A percentile compares a stretch with the other conserved stretches of the same genome.
phyloP scores from a whole-genome alignment of 2,113 vertebrate species.

The Antennarius striatus region DNA sequence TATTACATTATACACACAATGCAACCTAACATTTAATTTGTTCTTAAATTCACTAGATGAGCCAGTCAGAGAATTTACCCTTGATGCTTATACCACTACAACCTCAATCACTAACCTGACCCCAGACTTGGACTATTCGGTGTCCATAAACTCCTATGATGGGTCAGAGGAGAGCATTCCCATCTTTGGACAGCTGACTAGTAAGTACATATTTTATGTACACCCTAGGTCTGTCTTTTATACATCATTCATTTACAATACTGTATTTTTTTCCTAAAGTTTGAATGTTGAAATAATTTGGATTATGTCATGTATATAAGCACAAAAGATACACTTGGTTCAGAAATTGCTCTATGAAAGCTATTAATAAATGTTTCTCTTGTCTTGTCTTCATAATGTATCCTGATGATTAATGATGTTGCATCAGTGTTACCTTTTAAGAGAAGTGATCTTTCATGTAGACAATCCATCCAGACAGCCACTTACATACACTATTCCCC shows the following conservation, averaged over 20 bases:
- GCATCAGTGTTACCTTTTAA: too few relatives aligned
- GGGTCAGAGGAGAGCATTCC: constrained; percentile 91
- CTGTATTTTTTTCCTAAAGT: too few relatives aligned
- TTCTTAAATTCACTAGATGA: constrained; percentile 82
- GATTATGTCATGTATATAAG: too few relatives aligned
- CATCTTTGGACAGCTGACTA: constrained; percentile 94
- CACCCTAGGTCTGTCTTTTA: too few relatives aligned
- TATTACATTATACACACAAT: not conserved
- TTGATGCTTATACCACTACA: constrained; percentile 83
- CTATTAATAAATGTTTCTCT: too few relatives aligned
- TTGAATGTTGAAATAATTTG: too few relatives aligned
- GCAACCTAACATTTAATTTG: not conserved
- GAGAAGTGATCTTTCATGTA: too few relatives aligned
- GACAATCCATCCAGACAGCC: not conserved
- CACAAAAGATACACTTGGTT: too few relatives aligned
- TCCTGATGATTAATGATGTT: too few relatives aligned
- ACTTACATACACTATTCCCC: constrained; percentile 20
- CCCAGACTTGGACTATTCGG: constrained; percentile 89
- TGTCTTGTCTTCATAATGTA: too few relatives aligned
- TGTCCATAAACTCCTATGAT: constrained; percentile 89
- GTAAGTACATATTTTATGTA: constrained; percentile 79
- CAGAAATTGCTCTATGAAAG: too few relatives aligned
- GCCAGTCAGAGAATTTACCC: constrained; percentile 86
- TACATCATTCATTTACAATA: too few relatives aligned
- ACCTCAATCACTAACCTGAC: constrained; percentile 88